Evolutionary conservation across 2,888 invertebrate genomes (phyloP), one percentile per base, ranked within the genome.

Genomic region (Melanostoma mellinum): DNA sequence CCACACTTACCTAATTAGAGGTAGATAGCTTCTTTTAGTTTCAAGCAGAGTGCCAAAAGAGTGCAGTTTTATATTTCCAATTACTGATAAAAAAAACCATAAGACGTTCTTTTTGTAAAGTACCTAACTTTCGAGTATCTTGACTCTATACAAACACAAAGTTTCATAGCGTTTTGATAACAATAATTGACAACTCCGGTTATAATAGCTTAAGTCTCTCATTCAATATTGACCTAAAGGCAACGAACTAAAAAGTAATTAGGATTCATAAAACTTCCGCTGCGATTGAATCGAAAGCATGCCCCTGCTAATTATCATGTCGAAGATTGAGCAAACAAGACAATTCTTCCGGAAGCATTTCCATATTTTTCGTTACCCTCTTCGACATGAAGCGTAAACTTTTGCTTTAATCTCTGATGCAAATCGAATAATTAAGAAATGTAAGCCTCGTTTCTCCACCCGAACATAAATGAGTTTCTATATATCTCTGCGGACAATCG

Each of bases 371-470:
- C 32, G 6, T n/a, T 20, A 3, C 33, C 6, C 38, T 9, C n/a
- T 10, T 52, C 4, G 46, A 20, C 46, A 63, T 40, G 55, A 75
- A 82, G 68, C 10, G 68, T 10, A 50, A 82, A 76, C 30, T 81
- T 81, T 68, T 52, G 35, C 67, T 42, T 76, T 77, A 82, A 73
- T 73, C 76, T 73, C 67, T 73, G 69, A 20, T 48, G 50, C 38
- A 67, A 69, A 73, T 77, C 77, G 73, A 73, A 82, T 82, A 74
- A 78, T 77, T 69, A 69, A 67, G 58, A 55, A 74, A 77, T 69
- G 63, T 53, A 69, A 78, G 65, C 65, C 73, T 38, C 53, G 42
- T 48, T 38, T 44, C 55, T 46, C 50, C 33, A 46, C 9, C 33
- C 30, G 40, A n/a, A 40, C 10, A 53, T 20, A 63, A 48, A 69